These are phyloP conservation scores for Etheostoma spectabile DNA, from an alignment of 2,113 vertebrate species.

Conservation along the genomic window DNA sequence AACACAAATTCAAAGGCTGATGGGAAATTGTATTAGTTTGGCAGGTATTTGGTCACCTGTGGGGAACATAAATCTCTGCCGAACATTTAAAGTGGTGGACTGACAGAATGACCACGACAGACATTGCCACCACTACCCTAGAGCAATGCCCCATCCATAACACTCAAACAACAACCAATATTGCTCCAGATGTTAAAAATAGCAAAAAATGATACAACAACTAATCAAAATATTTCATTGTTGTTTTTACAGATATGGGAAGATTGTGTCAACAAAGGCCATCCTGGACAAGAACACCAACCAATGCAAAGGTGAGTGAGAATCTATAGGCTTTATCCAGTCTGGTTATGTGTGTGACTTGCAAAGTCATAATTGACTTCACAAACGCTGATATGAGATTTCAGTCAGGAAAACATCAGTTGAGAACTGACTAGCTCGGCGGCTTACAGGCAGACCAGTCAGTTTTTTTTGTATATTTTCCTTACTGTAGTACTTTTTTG, in stretches of 20 bases:
- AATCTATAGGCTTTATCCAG: slow-evolving; percentile 1
- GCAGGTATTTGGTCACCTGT: background rate
- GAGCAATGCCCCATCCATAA: background rate
- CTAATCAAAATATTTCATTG: slow-evolving; percentile 35
- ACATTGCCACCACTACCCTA: background rate
- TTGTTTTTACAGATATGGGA: slow-evolving; percentile 90
- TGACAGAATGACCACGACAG: background rate
- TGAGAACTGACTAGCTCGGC: slow-evolving; percentile 32
- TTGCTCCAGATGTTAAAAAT: slow-evolving; percentile 11
- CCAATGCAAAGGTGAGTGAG: slow-evolving; percentile 96
- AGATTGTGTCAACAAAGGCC: slow-evolving; percentile 99
- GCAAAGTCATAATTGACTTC: background rate
- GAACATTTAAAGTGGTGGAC: background rate
- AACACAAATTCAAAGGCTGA: background rate
- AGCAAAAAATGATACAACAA: background rate
- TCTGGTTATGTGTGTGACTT: background rate
- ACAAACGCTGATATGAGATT: slow-evolving; percentile 1
- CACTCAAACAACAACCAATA: background rate
- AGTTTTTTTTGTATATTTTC: slow-evolving; percentile 12
- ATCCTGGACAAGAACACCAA: slow-evolving; percentile 99
- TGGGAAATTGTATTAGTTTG: background rate
- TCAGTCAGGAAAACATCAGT: slow-evolving; percentile 33
- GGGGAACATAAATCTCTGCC: background rate
- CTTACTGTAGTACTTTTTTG: slow-evolving; percentile 13
- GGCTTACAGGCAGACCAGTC: slow-evolving; percentile 33